Base-by-base conservation (phyloP, 2,888 invertebrate species). In the Conistra vaccinii region DNA sequence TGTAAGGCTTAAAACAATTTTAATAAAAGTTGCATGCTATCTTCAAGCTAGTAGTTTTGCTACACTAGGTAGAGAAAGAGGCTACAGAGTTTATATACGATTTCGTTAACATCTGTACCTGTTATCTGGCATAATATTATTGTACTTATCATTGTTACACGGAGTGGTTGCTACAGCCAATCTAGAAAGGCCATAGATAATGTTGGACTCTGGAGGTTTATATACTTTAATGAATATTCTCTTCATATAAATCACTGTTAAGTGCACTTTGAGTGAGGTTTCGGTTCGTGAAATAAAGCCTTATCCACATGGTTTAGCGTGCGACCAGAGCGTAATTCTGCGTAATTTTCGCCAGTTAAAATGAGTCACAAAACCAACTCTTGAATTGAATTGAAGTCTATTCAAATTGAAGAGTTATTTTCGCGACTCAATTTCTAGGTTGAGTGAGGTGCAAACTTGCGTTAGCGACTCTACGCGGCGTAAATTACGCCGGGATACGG, bases 1-100 rank as follows among this genome's bases (percentile, higher is more conserved):
- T 48, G 14, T 70, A 76, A 55, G 51, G 23, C 57, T 68, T 51
- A 42, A 55, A 29, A 66, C 12, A 48, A 78, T 70, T 69, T 58
- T 26, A 70, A 29, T 65, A 23, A 20, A 51, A 53, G 35, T 17
- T 78, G 29, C 32, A 29, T 26, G 48, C 23, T 66, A 48, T 55
- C 3, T 39, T 55, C 62, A 73, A 53, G 9, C 35, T 39, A 57
- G 42, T 57, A 62, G 32, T 58, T 77, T 78, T 63, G 26, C 9
- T n/a, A n/a, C 39, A 12, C 42, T 51, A 45, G 51, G 42, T 45
- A 53, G 62, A 53, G n/a, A 53, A 17, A 42, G 48, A 67, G 61
- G 71, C 70, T 66, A 55, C 29, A 51, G 35, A 57, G 14, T 57
- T 53, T 69, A 69, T 77, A 45, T 57, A 62, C 10, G 6, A 29